Base-by-base conservation (phyloP, 2,888 invertebrate genomes). In the Apamea anceps region DNA sequence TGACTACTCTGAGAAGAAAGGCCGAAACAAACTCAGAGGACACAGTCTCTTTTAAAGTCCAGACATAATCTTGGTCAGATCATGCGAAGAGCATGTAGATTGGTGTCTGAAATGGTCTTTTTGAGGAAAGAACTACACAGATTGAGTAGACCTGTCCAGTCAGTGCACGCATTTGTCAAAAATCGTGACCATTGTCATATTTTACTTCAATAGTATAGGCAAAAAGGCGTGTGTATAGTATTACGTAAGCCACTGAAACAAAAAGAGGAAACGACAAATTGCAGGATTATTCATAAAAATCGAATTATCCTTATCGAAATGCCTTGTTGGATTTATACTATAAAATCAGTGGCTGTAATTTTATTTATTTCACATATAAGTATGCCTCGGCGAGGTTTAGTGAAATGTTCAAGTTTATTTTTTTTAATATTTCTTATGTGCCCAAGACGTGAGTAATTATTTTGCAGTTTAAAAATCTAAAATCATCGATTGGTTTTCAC, bases 341-440 rank as follows among this genome's bases (percentile, higher is more conserved):
- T 84, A 78, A 84, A 78, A 67, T 32, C 37, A 7, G 54, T 13
- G 21, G 21, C 13, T 21, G 45, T 60, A 37, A 32, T 73, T 79
- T 79, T 75, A 82, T 60, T 82, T 72, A 76, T 72, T 82, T 73
- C 63, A 54, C 28, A 54, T 15, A 67, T 57, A 82, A 84, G 80
- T 75, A 91, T 91, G 90, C 63, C 60, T 70, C 74, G 74, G 51
- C 73, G 42, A 72, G 75, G 79, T 65, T 48, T 82, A 57, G 75
- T 74, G 72, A 86, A 77, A 86, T 88, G 82, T 86, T 75, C 66
- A 25, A 80, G 72, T 76, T 37, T 83, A 77, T 71, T 89, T 80
- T 85, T 87, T 75, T 80, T 90, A 77, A 82, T 89, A 70, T 80
- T 90, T 77, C 77, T 89, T 15, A 79, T 88, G 79, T 89, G 81